Evolutionary conservation across 2,888 invertebrate genomes (phyloP).

Genomic region (Sialis fuliginosa): DNA sequence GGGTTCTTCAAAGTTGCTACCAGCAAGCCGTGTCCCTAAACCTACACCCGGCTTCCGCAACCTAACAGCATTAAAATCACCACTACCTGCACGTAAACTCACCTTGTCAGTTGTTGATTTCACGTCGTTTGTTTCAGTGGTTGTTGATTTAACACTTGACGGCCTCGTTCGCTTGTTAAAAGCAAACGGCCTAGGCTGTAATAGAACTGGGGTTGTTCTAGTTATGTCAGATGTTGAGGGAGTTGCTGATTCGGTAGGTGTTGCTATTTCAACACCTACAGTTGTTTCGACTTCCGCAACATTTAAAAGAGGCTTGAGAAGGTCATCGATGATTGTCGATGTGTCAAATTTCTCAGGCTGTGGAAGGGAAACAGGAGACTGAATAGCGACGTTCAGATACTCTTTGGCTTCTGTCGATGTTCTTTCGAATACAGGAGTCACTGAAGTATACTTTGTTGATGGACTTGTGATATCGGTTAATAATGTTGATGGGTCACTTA

Average conservation of each 20-base stretch:
- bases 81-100: slow-evolving; percentile 10
- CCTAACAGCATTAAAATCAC: slow-evolving; percentile 2
- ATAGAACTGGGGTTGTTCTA: slow-evolving; percentile 15
- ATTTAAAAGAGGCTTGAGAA: slow-evolving; percentile 3
- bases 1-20: slow-evolving; percentile 6
- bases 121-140: slow-evolving; percentile 15
- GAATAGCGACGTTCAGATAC: neutral
- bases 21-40: neutral
- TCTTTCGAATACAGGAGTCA: neutral
- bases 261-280: neutral
- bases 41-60: neutral
- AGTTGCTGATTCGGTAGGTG: neutral
- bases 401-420: slow-evolving; percentile 1
- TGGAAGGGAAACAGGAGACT: neutral
- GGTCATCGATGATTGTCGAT: neutral
- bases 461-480: neutral
- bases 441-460: neutral
- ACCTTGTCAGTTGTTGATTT: slow-evolving; percentile 12
- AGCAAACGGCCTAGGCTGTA: slow-evolving; percentile 20
- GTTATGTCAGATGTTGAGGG: slow-evolving; percentile 7
- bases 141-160: slow-evolving; percentile 8
- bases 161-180: slow-evolving; percentile 16
- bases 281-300: neutral
- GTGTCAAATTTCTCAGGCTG: neutral
- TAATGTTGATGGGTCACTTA: neutral